Evolutionary conservation across 2,797 vertebrate species (phyloP), one percentile per base, ranked within the genome.

Genomic region (Acomys russatus): DNA sequence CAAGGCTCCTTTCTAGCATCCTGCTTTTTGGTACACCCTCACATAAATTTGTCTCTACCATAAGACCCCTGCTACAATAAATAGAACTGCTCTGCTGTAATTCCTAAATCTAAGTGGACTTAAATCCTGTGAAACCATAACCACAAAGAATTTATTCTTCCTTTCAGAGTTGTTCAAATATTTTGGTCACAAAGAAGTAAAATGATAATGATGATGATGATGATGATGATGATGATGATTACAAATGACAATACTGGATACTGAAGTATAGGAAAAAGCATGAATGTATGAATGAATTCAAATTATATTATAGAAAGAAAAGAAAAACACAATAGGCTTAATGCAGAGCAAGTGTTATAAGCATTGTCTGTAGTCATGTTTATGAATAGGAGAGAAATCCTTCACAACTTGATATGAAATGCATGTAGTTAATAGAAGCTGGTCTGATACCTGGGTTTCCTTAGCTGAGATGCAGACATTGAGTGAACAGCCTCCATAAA

Each of bases 251-350:
- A 84, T 63, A 84, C 10, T 80, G 33, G 89, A 90, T 92, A 88
- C 22, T 80, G 28, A 89, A 93, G 90, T 93, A 20, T 6, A 56
- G 61, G 22, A 93, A 94, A 25, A 17, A 83, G 44, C 82, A 79
- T 54, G 23, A 76, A 25, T 94, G 74, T 9, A 89, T 28, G 78
- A 90, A 94, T 87, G 25, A 90, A 15, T 11, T 23, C 15, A 85
- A 92, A 82, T 86, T 86, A 82, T 88, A 94, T 74, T 94, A 11
- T n/a, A 73, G 56, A 88, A 83, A 85, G 44, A 44, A 33, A 92
- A 7, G 33, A 91, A 94, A 88, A 38, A 78, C n/a, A 82, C 33
- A 92, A 23, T 74, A 28, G 5, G 74, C 30, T 93, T 90, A 86
- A 88, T 76, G 4, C 23, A 82, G 54, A 92, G 20, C 14, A 61